Percentiles rank a stretch among this genome's conserved stretches.
Evolutionary conservation across 2,797 vertebrate species (phyloP).

Genomic region (Otolemur crassicaudatus): DNA sequence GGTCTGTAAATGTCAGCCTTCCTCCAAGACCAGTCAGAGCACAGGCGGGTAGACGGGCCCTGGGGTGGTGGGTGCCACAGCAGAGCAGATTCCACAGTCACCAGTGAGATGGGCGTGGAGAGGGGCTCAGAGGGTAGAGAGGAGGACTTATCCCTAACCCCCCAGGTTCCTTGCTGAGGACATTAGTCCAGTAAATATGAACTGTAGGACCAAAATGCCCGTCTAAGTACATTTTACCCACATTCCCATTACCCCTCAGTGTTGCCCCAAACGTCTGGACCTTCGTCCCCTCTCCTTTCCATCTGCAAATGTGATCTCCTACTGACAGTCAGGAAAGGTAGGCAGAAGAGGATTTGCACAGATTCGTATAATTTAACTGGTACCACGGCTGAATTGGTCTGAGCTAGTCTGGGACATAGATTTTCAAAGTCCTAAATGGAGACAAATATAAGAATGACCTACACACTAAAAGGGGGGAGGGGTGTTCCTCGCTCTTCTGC

Average conservation of each 20-base stretch:
- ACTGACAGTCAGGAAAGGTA: neutral
- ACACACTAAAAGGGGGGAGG: no score
- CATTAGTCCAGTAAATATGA: neutral
- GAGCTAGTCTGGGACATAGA: neutral
- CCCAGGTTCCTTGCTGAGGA: neutral
- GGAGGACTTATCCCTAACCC: neutral
- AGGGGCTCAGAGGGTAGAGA: neutral
- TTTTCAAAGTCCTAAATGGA: slow-evolving; percentile 48
- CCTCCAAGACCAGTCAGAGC: neutral
- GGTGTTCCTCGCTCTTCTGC: neutral
- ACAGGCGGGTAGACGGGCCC: neutral
- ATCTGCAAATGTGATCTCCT: neutral
- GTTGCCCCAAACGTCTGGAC: neutral
- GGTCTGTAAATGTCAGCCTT: neutral
- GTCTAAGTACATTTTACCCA: neutral
- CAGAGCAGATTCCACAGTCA: neutral
- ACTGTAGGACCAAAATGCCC: neutral
- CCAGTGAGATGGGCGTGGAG: neutral
- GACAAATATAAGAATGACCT: neutral
- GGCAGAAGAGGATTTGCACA: neutral
- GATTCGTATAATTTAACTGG: neutral
- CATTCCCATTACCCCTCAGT: neutral
- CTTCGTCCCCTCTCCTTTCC: neutral
- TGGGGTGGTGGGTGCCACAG: rapidly evolving
- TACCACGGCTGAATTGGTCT: neutral